Base-by-base conservation (phyloP, 2,113 vertebrate genomes). In the Psittacus erithacus region DNA sequence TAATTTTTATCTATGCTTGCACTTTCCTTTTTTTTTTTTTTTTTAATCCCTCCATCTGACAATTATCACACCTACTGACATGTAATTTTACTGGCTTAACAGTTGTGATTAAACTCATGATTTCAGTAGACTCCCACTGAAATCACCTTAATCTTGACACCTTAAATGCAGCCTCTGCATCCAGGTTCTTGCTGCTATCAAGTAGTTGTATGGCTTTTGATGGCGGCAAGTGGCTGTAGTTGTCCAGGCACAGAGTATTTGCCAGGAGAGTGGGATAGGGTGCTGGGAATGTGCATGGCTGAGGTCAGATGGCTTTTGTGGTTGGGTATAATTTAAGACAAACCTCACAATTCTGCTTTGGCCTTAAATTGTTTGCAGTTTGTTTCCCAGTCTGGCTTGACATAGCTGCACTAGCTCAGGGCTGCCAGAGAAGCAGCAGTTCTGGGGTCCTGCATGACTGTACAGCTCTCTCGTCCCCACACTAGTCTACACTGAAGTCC, bases 211-310 rank as follows among this genome's bases (percentile, higher is more conserved):
- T 70, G 64, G 10, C n/a, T 77, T 57, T 7, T 17, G 18, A 7
- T 47, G 39, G 13, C 65, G 47, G 17, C 62, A n/a, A 59, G 44
- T 27, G 33, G 9, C 41, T 76, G 60, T 20, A 60, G 57, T 41
- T 81, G 8, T 39, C 25, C 12, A 28, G 31, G 16, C 27, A 44
- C 20, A 47, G 27, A 69, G 17, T 23, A 29, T 29, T 79, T 0
- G 0, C 10, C 24, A 24, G 28, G 12, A 7, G 9, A 44, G 8
- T 1, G 2, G 4, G 2, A 59, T 10, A 6, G 10, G 5, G 11
- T 33, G 22, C 22, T 53, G 35, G 62, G 18, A 33, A 24, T 0
- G 0, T 5, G 7, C 2, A 0, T 0, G 3, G 16, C 44, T 35
- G 39, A 78, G 24, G 8, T 57, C 47, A 83, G 15, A 20, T 0